phyloP scores from a whole-genome alignment of 2,113 vertebrate genomes.

The Helogale parvula region DNA sequence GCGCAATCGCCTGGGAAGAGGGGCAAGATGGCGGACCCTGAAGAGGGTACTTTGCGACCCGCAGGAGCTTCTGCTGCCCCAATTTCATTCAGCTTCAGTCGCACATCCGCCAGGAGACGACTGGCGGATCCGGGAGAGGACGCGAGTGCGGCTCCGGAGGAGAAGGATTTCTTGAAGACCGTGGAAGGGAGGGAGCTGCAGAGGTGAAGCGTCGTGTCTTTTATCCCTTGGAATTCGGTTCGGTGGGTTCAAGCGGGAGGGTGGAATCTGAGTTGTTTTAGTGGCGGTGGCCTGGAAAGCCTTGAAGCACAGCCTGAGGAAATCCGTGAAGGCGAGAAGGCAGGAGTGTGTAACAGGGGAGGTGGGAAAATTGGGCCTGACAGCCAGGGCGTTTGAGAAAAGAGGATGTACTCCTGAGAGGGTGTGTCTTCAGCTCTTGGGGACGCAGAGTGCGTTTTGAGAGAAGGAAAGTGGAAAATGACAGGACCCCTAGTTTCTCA shows the following conservation, averaged over 20 bases:
- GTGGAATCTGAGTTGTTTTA: background rate
- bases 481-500: background rate
- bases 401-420: background rate
- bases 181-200: constrained; percentile 68
- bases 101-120: constrained; percentile 34
- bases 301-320: background rate
- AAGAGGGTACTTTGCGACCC: background rate
- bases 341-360: background rate
- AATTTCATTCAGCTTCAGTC: constrained; percentile 70
- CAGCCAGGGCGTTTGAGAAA: background rate
- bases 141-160: background rate
- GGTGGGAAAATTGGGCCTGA: background rate
- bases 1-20: background rate
- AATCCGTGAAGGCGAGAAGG: constrained; percentile 1
- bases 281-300: background rate
- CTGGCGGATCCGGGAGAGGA: background rate
- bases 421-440: background rate
- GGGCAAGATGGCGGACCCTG: constrained; percentile 46
- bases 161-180: constrained; percentile 71
- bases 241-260: background rate
- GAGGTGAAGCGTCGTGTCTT: constrained; percentile 55
- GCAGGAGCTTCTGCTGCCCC: background rate
- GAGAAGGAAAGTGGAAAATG: background rate
- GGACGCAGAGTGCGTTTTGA: background rate
- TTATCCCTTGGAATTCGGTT: background rate